These are phyloP conservation scores for Acleris laterana DNA, from an alignment of 2,888 invertebrate genomes.

Conservation along the genomic window DNA sequence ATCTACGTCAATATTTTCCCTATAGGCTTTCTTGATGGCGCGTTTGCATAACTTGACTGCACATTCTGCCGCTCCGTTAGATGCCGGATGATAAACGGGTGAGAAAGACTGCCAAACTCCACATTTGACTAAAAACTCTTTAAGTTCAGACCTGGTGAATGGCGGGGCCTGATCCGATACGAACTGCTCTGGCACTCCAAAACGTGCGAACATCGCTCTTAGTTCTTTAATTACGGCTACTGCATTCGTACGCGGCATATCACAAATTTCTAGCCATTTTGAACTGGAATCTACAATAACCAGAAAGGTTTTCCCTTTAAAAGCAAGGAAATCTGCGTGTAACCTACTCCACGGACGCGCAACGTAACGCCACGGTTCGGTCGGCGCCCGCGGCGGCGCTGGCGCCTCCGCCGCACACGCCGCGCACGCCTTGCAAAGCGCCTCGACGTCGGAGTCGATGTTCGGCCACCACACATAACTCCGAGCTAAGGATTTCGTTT, in stretches of 20 bases:
- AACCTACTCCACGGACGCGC: neutral
- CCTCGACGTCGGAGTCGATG: neutral
- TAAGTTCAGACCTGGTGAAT: neutral
- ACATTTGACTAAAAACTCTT: neutral
- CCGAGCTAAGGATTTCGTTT: neutral
- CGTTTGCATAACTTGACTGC: slow-evolving; percentile 17
- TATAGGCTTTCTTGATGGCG: slow-evolving; percentile 3
- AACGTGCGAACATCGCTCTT: slow-evolving; percentile 5
- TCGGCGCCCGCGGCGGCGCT: neutral
- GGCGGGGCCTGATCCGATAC: slow-evolving; percentile 18
- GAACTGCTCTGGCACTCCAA: neutral
- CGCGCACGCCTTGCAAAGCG: neutral
- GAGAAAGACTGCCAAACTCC: slow-evolving; percentile 1
- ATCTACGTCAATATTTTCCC: slow-evolving; percentile 14
- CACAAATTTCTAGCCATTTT: slow-evolving; percentile 1
- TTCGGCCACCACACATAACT: neutral
- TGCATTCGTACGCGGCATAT: slow-evolving; percentile 2
- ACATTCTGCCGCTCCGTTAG: slow-evolving; percentile 8
- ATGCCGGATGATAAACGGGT: slow-evolving; percentile 8
- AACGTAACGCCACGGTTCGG: neutral
- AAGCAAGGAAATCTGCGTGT: neutral
- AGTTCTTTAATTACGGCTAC: neutral
- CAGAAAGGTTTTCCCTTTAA: neutral
- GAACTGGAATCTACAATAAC: slow-evolving; percentile 2
- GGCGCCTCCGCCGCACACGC: slow-evolving; percentile 5